These are phyloP conservation scores for Octomys mimax DNA, from an alignment of 2,797 vertebrate genomes.

Conservation along the genomic window DNA sequence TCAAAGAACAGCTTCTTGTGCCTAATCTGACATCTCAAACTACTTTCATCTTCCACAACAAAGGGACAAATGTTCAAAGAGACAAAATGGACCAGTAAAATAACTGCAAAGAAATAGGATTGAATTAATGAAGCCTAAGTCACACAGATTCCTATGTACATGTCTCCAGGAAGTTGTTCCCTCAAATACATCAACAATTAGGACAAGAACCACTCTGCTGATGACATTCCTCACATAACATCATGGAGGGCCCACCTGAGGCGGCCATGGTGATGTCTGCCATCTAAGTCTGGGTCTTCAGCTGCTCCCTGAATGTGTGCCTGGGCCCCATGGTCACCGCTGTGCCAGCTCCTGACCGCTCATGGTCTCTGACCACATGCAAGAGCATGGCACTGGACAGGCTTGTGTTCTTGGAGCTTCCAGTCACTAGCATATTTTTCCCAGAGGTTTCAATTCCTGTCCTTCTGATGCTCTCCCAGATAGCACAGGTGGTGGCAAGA, in stretches of 20 bases:
- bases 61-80: neutral
- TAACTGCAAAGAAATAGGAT: neutral
- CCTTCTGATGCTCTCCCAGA: slow-evolving; percentile 96
- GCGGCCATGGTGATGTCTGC: slow-evolving; percentile 94
- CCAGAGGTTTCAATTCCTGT: slow-evolving; percentile 94
- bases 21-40: neutral
- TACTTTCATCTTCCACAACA: neutral
- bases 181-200: neutral
- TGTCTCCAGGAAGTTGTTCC: neutral
- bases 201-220: neutral
- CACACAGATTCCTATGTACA: neutral
- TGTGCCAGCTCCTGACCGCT: slow-evolving; percentile 95
- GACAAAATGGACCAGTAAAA: neutral
- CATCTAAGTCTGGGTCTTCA: slow-evolving; percentile 92
- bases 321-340: slow-evolving; percentile 95
- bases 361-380: slow-evolving; percentile 93
- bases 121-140: neutral
- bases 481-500: slow-evolving; percentile 95
- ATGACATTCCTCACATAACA: slow-evolving; percentile 19
- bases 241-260: slow-evolving; percentile 89
- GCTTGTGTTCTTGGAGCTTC: slow-evolving; percentile 96
- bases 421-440: slow-evolving; percentile 95
- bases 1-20: neutral
- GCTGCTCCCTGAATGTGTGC: slow-evolving; percentile 93
- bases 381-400: slow-evolving; percentile 97